These are phyloP conservation scores for Drosophila nigricruria DNA, from an alignment of 2,888 invertebrate species.

Conservation along the genomic window DNA sequence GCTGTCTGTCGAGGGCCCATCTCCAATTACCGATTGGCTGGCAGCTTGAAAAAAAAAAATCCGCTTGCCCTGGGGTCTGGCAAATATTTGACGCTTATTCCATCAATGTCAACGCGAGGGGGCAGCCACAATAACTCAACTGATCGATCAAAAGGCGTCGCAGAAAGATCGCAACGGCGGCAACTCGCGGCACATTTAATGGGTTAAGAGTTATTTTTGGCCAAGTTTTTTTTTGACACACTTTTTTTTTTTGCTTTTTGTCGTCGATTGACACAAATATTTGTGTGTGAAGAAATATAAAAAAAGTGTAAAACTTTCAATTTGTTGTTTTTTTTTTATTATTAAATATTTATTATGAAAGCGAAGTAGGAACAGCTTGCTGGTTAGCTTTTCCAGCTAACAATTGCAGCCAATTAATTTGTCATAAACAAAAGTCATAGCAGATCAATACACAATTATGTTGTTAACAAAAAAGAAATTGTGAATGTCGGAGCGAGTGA, in stretches of 20 bases:
- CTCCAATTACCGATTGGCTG: slow-evolving; percentile 69
- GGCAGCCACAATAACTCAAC: slow-evolving; percentile 52
- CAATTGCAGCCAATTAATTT: slow-evolving; percentile 73
- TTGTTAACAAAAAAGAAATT: slow-evolving; percentile 54
- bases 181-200: slow-evolving; percentile 44
- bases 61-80: slow-evolving; percentile 45
- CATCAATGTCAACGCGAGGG: slow-evolving; percentile 58
- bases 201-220: slow-evolving; percentile 72
- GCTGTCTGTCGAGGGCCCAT: slow-evolving; percentile 51
- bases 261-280: slow-evolving; percentile 44
- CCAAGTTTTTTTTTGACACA: slow-evolving; percentile 69
- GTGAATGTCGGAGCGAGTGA: slow-evolving; percentile 43
- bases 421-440: slow-evolving; percentile 62
- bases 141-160: slow-evolving; percentile 75
- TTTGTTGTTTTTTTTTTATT: not conserved
- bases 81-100: slow-evolving; percentile 66
- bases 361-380: not conserved
- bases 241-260: slow-evolving; percentile 43
- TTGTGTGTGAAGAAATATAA: slow-evolving; percentile 19
- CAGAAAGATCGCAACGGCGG: slow-evolving; percentile 49
- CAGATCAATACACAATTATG: slow-evolving; percentile 65
- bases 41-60: not conserved
- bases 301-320: slow-evolving; percentile 35
- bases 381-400: slow-evolving; percentile 10
- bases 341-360: slow-evolving; percentile 15